Evolutionary conservation across 2,888 invertebrate species (phyloP), one percentile per base, ranked within the genome.

Genomic region (Pedicia rivosa): DNA sequence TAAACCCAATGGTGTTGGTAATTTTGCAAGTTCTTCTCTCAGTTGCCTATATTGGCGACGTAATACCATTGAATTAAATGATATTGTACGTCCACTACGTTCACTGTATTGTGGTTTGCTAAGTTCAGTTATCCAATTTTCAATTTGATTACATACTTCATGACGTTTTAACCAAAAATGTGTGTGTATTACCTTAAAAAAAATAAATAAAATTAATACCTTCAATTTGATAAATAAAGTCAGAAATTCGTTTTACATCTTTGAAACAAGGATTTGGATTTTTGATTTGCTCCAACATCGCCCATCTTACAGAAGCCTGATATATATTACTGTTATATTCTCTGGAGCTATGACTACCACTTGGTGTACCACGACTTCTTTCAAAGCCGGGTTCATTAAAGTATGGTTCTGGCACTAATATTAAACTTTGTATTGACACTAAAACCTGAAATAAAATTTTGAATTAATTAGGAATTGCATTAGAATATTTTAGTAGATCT

Each of bases 321-420:
- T 86, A 81, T 52, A 94, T 90, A 64, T 91, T 92, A 49, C 87
- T 82, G 63, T 92, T 92, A 66, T 94, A 94, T 64, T 92, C 91
- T 50, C 81, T 74, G 44, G 88, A 88, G 54, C 86, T 87, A 57
- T 82, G 80, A 47, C 78, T 83, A 47, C 91, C 92, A 15, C 80
- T 76, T 42, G 83, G 78, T 25, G 90, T 87, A 43, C 88, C 88
- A 40, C 90, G 74, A 48, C 82, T 81, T 49, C 88, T 71, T 64
- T 91, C 91, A 64, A 87, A 91, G 37, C 91, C 90, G 14, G 91
- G 90, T 64, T 91, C 91, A 65, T 91, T 91, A 64, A 90, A 91
- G 62, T 90, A 91, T 38, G 90, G 90, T 64, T 91, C 90, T 37
- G 87, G 80, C 35, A 90, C 90, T 50, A 91, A 67, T 59, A 91